These are phyloP conservation scores for Gallinago paraguaiae DNA, from an alignment of 2,113 vertebrate species.

Conservation along the genomic window DNA sequence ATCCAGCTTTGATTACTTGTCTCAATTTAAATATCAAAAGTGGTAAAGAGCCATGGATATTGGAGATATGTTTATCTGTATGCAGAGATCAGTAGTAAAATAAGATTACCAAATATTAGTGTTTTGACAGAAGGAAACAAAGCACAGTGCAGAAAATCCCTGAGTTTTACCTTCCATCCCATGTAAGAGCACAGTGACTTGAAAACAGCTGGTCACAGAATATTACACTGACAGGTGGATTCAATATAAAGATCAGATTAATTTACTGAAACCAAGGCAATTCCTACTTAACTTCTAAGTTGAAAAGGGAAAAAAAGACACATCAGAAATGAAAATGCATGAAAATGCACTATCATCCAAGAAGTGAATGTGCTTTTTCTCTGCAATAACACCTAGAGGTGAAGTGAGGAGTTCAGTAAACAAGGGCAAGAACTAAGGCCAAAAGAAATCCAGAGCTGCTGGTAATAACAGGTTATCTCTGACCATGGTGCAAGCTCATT, in stretches of 20 bases:
- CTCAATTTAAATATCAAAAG: background rate
- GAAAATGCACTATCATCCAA: background rate
- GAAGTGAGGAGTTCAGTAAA: background rate
- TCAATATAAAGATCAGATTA: background rate
- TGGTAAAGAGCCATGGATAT: background rate
- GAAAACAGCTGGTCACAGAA: fast-evolving
- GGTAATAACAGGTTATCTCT: background rate
- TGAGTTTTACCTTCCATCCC: background rate
- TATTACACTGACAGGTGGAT: fast-evolving
- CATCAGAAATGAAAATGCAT: background rate
- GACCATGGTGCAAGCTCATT: fast-evolving
- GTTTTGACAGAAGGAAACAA: background rate
- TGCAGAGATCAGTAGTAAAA: background rate
- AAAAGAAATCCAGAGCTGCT: background rate
- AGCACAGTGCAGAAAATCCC: fast-evolving
- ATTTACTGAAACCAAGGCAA: background rate
- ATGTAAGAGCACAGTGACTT: background rate
- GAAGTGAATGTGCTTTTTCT: fast-evolving
- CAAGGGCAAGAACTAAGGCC: background rate
- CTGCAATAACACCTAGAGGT: background rate
- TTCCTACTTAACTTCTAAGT: background rate
- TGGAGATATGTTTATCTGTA: background rate
- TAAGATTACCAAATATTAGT: background rate
- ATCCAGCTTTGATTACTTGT: background rate
- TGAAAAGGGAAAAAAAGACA: background rate